Conservation (phyloP, 1,140 invertebrate genomes). For the Orussus abietinus region DNA sequence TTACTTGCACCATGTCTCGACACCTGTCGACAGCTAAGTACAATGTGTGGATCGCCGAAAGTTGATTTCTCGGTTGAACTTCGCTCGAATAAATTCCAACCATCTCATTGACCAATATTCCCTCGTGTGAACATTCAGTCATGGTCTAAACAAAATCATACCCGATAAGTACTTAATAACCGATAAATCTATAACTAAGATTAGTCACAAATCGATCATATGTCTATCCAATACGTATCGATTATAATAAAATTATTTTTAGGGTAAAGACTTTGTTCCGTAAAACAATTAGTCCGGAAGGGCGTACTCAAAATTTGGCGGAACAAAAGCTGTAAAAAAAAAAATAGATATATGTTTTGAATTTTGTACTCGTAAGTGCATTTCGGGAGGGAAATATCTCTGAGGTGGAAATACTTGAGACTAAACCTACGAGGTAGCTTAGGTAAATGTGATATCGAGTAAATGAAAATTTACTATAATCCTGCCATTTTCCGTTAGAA, state of each 20-base stretch:
- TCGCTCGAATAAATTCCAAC: slow-evolving; percentile 59
- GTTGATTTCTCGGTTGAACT: slow-evolving; percentile 53
- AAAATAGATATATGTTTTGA: not conserved
- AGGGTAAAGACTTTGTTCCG: slow-evolving; percentile 1
- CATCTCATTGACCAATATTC: slow-evolving; percentile 65
- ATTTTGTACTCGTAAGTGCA: not conserved
- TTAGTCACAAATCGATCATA: slow-evolving; percentile 13
- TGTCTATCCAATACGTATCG: not conserved
- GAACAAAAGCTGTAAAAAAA: slow-evolving; percentile 10
- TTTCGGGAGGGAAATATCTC: not conserved
- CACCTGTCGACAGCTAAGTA: slow-evolving; percentile 81
- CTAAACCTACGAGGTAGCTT: too few species aligned
- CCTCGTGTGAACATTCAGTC: slow-evolving; percentile 61
- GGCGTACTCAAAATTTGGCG: not conserved
- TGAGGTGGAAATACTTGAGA: not conserved
- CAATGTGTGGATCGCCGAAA: slow-evolving; percentile 67
- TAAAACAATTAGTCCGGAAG: not conserved
- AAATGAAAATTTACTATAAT: not conserved
- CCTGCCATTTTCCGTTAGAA: not conserved
- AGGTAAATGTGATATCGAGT: too few species aligned
- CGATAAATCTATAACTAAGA: slow-evolving; percentile 61
- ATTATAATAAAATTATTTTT: not conserved
- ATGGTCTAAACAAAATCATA: slow-evolving; percentile 37
- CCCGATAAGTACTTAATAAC: slow-evolving; percentile 45
- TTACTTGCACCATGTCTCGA: slow-evolving; percentile 82